Evolutionary conservation across 2,888 invertebrate species (phyloP).

Genomic region (Congeria kusceri): DNA sequence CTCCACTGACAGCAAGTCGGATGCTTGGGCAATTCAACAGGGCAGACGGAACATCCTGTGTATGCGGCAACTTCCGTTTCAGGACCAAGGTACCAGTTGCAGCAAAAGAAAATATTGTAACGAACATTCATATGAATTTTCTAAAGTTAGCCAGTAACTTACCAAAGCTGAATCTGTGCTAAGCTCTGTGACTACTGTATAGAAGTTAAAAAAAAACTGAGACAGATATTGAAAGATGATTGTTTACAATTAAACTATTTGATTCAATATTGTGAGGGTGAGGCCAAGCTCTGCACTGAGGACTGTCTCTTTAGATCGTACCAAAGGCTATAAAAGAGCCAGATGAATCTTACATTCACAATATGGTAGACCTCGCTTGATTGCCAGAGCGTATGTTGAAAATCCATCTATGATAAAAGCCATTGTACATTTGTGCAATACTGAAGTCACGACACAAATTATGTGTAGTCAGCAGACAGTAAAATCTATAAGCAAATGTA

Average conservation of each 20-base stretch:
- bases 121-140: no score
- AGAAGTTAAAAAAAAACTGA: conserved; percentile 18
- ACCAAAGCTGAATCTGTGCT: neutral
- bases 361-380: conserved; percentile 33
- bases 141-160: no score
- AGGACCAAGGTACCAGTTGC: no score
- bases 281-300: conserved; percentile 22
- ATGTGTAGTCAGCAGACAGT: neutral
- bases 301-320: conserved; percentile 34
- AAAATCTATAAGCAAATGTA: conserved; percentile 2
- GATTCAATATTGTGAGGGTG: conserved; percentile 24
- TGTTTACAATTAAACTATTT: conserved; percentile 27
- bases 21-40: no score
- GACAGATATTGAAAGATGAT: conserved; percentile 16
- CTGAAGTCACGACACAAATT: neutral
- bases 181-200: conserved; percentile 1
- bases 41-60: no score
- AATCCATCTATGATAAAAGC: neutral
- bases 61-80: no score
- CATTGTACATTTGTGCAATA: neutral
- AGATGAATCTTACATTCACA: conserved; percentile 20
- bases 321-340: conserved; percentile 25
- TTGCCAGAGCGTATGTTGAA: conserved; percentile 34
- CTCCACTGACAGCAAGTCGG: no score
- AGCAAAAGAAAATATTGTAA: no score